Evolutionary conservation across 2,888 invertebrate species (phyloP).

Genomic region (Eudasyphora cyanicolor): DNA sequence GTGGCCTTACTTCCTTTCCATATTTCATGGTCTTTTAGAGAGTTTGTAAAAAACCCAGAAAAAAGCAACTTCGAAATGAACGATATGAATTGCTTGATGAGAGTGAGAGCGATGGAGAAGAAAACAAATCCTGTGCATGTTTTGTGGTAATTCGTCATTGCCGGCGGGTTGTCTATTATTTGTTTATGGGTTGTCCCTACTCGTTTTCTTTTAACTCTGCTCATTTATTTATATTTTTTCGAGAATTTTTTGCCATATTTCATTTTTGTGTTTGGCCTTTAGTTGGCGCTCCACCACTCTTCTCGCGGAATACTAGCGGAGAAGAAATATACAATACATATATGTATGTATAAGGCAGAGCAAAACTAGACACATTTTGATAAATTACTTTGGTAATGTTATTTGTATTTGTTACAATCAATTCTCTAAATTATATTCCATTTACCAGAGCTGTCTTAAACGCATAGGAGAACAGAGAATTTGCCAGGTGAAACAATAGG

Average conservation of each 20-base stretch:
- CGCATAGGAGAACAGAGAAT: too few relatives aligned
- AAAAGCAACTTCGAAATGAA: neutral
- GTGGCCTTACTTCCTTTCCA: constrained; percentile 24
- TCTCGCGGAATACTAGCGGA: neutral
- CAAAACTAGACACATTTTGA: constrained; percentile 50
- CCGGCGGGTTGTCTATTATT: constrained; percentile 78
- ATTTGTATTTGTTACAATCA: constrained; percentile 58
- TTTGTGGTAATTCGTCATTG: constrained; percentile 79
- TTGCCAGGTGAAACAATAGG: too few relatives aligned
- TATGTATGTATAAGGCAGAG: too few relatives aligned
- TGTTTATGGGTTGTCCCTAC: constrained; percentile 47
- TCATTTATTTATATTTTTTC: constrained; percentile 20
- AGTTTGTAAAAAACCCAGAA: neutral
- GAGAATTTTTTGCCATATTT: constrained; percentile 53
- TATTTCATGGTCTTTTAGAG: constrained; percentile 40
- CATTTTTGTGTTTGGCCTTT: neutral
- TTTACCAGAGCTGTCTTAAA: too few relatives aligned
- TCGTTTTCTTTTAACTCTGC: constrained; percentile 33
- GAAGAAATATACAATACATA: too few relatives aligned
- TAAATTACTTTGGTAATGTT: constrained; percentile 62
- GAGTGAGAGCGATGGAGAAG: neutral
- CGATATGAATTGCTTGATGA: too few relatives aligned
- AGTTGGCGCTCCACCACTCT: neutral
- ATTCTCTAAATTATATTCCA: constrained; percentile 34
- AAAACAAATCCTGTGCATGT: constrained; percentile 73